phyloP scores from a whole-genome alignment of 2,113 vertebrate species.

The Benitochromis conjunctus region DNA sequence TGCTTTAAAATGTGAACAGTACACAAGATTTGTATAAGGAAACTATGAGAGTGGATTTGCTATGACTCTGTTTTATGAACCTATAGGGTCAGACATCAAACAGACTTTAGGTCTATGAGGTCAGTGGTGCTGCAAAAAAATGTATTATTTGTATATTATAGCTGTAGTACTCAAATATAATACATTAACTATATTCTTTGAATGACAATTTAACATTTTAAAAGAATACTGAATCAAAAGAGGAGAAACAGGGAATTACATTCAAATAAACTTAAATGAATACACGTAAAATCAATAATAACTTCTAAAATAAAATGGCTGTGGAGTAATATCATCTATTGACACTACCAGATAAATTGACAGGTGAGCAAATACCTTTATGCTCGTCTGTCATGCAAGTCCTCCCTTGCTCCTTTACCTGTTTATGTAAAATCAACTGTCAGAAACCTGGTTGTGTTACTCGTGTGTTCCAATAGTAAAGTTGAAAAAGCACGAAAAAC shows the following conservation, averaged over 20 bases:
- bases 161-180: neutral
- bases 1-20: conserved; percentile 1
- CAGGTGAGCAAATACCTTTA: no score
- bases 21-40: neutral
- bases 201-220: neutral
- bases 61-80: neutral
- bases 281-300: neutral
- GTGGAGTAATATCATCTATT: neutral
- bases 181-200: neutral
- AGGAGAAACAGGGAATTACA: neutral
- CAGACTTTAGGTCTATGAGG: neutral
- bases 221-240: neutral
- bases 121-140: neutral
- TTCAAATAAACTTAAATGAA: neutral
- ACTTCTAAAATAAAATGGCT: neutral
- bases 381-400: neutral
- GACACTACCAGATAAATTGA: no score
- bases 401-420: no score
- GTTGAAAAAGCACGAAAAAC: no score
- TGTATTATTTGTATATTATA: neutral
- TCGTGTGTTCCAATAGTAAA: no score
- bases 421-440: no score
- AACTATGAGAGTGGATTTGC: neutral
- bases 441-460: no score
- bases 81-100: neutral